Evolutionary conservation across 2,888 invertebrate genomes (phyloP).

Genomic region (Eupeodes luniger): DNA sequence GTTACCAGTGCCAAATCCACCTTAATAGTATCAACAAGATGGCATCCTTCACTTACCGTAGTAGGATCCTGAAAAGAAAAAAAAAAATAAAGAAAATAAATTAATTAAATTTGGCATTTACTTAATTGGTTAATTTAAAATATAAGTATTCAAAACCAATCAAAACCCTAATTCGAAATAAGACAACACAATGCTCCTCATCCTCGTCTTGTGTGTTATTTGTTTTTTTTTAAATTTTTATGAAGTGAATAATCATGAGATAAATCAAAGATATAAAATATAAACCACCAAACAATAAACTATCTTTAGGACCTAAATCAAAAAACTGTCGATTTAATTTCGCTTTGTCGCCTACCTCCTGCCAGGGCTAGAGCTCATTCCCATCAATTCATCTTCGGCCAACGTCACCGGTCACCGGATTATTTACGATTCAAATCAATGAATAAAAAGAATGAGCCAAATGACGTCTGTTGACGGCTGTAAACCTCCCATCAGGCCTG

Average conservation of each 20-base stretch:
- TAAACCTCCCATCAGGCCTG: slow-evolving; percentile 72
- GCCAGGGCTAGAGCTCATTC: slow-evolving; percentile 41
- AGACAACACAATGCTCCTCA: not conserved
- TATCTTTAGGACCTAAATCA: slow-evolving; percentile 60
- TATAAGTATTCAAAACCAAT: slow-evolving; percentile 30
- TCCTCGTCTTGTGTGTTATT: not conserved
- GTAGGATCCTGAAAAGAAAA: slow-evolving; percentile 83
- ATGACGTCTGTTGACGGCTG: slow-evolving; percentile 74
- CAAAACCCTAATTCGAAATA: not conserved
- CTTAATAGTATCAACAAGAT: too few relatives aligned
- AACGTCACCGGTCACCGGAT: slow-evolving; percentile 60
- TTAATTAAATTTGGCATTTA: slow-evolving; percentile 2
- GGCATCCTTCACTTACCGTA: slow-evolving; percentile 81
- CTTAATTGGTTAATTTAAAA: slow-evolving; percentile 30
- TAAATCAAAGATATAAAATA: slow-evolving; percentile 61
- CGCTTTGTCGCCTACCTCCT: slow-evolving; percentile 75
- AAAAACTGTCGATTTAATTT: slow-evolving; percentile 74
- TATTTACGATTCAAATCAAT: slow-evolving; percentile 75
- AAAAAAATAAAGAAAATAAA: slow-evolving; percentile 65
- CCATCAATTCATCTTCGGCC: slow-evolving; percentile 64
- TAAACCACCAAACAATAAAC: slow-evolving; percentile 30
- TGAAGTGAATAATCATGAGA: slow-evolving; percentile 48
- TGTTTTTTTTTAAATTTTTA: not conserved
- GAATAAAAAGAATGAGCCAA: slow-evolving; percentile 74
- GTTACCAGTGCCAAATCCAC: not conserved